Base-by-base conservation (phyloP, 2,888 invertebrate species). In the Sepioteuthis lessoniana region DNA sequence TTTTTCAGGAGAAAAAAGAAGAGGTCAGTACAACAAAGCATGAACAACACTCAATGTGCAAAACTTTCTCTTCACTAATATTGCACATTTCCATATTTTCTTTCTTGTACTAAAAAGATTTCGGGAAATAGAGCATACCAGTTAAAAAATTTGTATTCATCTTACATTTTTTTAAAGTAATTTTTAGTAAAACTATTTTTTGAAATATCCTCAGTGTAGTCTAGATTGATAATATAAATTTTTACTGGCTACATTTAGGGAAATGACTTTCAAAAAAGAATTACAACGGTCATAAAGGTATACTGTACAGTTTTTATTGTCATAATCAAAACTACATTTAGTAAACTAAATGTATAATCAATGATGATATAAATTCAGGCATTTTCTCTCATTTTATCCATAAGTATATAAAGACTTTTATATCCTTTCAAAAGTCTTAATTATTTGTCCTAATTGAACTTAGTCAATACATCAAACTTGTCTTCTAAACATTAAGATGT, bases 1-100 rank as follows among this genome's bases (percentile, higher is more conserved):
- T 91, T 91, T 92, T 92, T 42, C 92, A 92, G 92, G 92, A 92
- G 92, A 92, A 92, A 42, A 92, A 92, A 42, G 92, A 92, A 42
- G 92, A 92, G 92, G 92, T 92, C 92, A 92, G 92, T 92, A 92
- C 21, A 37, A 47, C 92, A 47, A 47, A 92, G 92, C 92, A 92
- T 92, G 92, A 92, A 47, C n/a, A 76, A 76, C 16, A 76, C n/a
- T 76, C 76, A 42, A 47, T 46, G 92, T 92, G n/a, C 92, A 92
- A 92, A 92, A 92, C 46, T 92, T 92, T 92, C 42, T 47, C 38
- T 91, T 92, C 46, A 92, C 46, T 42, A 28, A 92, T 92, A 92
- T 92, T 92, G 92, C 92, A 92, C 92, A 92, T 92, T 47, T 92
- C 38, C 92, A 92, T 47, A 42, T 92, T 42, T 92, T 47, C 38